Base-by-base conservation (phyloP, 1,140 invertebrate species). In the Pseudomyrmex cubaensis region DNA sequence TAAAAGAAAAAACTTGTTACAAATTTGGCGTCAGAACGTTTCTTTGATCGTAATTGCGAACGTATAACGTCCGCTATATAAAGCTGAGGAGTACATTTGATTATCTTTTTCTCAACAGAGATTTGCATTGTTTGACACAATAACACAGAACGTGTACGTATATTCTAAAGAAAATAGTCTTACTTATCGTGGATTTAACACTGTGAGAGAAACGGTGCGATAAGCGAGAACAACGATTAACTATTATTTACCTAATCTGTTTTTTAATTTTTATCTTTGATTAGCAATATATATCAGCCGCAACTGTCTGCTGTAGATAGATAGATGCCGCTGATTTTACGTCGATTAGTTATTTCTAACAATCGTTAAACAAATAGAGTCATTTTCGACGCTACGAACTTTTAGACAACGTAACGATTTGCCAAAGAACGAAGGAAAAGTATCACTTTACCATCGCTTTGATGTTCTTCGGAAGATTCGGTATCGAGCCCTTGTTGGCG, bases 401-500 rank as follows among this genome's bases (percentile, higher is more conserved):
- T 77, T 17, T 13, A 9, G 12, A 20, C 44, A n/a, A 25, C 1
- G 9, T 22, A 22, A 22, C 35, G 35, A 35, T 35, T 7, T 35
- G 7, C 3, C 5, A 35, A 35, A 7, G 0, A 35, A 25, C 25
- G 25, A n/a, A 67, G n/a, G 1, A 25, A 15, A 8, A 7, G 54
- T 63, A 59, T 90, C 89, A 93, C 59, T 94, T 93, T 22, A 93
- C 90, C 78, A 92, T 88, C 63, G 87, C 88, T 78, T 94, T 94
- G 56, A 94, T 92, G 64, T 92, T 94, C 66, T 92, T 94, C 0
- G 94, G 92, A 44, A 94, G 89, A 82, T 94, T 94, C 3, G 93
- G 88, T 52, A 93, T 94, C 5, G 93, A 95, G 87, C 95, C 95
- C 90, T 96, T 96, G 63, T 96, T 96, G 0, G 94, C 94, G 70